These are phyloP conservation scores for Cosmorhoe ocellata DNA, from an alignment of 2,888 invertebrate species.

Conservation along the genomic window DNA sequence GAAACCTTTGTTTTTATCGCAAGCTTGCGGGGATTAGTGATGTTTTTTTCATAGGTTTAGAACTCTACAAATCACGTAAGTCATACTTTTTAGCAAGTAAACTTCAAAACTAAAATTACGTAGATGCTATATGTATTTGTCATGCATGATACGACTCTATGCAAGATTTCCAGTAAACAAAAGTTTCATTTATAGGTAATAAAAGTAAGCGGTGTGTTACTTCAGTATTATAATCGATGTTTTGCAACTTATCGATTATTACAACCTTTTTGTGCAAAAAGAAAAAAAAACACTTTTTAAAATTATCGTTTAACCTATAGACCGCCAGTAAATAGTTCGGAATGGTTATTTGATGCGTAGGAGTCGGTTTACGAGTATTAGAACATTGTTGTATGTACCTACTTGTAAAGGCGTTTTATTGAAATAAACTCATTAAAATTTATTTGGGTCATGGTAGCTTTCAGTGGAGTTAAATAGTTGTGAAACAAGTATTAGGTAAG, in stretches of 20 bases:
- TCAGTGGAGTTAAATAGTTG: constrained; percentile 12
- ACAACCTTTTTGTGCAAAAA: no score
- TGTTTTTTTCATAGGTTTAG: constrained; percentile 4
- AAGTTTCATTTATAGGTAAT: background rate
- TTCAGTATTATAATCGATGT: no score
- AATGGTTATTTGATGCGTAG: constrained; percentile 40
- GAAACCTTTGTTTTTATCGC: constrained; percentile 37
- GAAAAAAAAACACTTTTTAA: no score
- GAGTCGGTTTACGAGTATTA: constrained; percentile 26
- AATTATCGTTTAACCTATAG: no score
- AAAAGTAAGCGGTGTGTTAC: no score
- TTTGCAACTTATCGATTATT: no score
- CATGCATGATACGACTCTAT: no score
- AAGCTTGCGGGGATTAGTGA: background rate
- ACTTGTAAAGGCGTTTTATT: constrained; percentile 29
- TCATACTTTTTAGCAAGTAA: no score
- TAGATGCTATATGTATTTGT: no score
- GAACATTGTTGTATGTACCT: constrained; percentile 9
- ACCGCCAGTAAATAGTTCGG: constrained; percentile 48
- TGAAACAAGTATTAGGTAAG: no score
- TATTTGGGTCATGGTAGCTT: constrained; percentile 36
- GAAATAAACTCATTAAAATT: constrained; percentile 28
- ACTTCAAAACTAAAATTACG: no score
- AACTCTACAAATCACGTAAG: no score
- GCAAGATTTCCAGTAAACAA: background rate